Evolutionary conservation across 2,113 vertebrate genomes (phyloP).

Genomic region (Pogonocichla stellata): DNA sequence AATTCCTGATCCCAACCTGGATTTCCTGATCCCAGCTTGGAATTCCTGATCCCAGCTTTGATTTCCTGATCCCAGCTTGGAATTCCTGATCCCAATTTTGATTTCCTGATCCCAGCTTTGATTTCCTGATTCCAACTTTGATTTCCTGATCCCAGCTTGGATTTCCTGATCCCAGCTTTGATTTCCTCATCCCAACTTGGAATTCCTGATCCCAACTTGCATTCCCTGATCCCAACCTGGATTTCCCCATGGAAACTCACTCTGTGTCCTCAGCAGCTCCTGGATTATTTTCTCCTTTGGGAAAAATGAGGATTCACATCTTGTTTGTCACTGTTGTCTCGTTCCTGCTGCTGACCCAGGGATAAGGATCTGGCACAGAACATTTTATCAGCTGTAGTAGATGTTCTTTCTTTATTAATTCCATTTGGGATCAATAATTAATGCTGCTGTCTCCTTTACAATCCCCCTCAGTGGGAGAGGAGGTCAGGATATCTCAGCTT

Average conservation of each 20-base stretch:
- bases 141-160: no score
- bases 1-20: no score
- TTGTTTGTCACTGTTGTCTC: neutral
- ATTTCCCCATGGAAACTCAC: neutral
- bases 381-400: constrained; percentile 5
- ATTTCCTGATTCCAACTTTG: no score
- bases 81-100: no score
- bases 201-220: no score
- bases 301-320: neutral
- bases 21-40: neutral
- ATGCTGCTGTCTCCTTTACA: neutral
- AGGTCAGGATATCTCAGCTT: neutral
- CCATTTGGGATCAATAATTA: constrained; percentile 54
- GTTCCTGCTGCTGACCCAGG: neutral
- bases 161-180: no score
- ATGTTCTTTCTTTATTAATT: constrained; percentile 45
- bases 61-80: no score
- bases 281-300: neutral
- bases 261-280: neutral
- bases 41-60: neutral
- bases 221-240: neutral
- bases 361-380: neutral
- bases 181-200: no score
- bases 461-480: neutral
- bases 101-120: no score